Percentiles rank a stretch among this genome's conserved stretches.
Evolutionary conservation across 1,140 invertebrate species (phyloP).

Genomic region (Aphaenogaster rudis): DNA sequence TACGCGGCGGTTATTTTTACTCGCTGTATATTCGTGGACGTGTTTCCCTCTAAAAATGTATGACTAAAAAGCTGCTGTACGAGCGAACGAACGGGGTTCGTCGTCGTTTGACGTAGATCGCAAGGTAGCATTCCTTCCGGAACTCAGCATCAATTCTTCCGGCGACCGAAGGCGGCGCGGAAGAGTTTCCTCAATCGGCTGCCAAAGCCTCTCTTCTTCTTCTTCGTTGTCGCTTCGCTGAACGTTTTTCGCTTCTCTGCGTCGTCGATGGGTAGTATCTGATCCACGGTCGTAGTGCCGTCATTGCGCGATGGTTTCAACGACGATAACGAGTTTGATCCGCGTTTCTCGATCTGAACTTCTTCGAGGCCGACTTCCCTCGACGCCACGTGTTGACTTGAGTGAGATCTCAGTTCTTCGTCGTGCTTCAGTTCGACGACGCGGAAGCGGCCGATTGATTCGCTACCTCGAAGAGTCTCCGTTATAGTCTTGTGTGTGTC

Average conservation of each 20-base stretch:
- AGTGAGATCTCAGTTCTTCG: constrained; percentile 31
- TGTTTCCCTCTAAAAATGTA: constrained; percentile 33
- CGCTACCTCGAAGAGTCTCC: not conserved
- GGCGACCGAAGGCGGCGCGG: constrained; percentile 64
- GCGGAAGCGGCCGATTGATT: not conserved
- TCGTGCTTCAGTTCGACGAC: not conserved
- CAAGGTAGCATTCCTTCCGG: constrained; percentile 6
- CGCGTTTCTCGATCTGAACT: constrained; percentile 47
- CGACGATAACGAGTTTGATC: constrained; percentile 7
- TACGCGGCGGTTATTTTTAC: constrained; percentile 71
- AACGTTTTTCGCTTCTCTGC: constrained; percentile 14
- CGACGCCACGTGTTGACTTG: constrained; percentile 17
- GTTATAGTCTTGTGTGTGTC: not conserved
- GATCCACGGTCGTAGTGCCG: not conserved
- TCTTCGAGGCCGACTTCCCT: constrained; percentile 37
- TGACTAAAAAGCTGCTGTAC: not conserved
- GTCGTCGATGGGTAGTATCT: not conserved
- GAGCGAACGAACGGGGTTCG: not conserved
- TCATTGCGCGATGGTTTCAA: not conserved
- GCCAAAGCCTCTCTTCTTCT: constrained; percentile 66
- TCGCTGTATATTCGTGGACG: constrained; percentile 33
- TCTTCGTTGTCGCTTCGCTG: not conserved
- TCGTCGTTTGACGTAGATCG: constrained; percentile 16
- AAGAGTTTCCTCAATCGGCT: constrained; percentile 73
- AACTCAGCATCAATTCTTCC: constrained; percentile 69